These are phyloP conservation scores for Trissolcus japonicus DNA, from an alignment of 2,888 invertebrate genomes.

Conservation along the genomic window DNA sequence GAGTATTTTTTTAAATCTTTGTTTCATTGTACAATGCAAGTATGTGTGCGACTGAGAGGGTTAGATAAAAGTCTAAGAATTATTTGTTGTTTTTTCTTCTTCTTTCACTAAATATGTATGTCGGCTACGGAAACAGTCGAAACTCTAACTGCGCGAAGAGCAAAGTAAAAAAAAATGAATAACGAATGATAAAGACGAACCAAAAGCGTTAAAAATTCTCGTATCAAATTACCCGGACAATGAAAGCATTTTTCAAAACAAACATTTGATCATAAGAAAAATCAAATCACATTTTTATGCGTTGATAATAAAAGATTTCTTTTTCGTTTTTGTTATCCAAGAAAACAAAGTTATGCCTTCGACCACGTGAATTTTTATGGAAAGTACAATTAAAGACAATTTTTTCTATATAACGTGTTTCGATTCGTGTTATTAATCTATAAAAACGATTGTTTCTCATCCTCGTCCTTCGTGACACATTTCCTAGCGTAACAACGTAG, in stretches of 20 bases:
- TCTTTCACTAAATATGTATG: slow-evolving; percentile 61
- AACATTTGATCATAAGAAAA: too few species aligned
- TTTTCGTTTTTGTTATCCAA: not conserved
- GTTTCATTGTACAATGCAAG: slow-evolving; percentile 66
- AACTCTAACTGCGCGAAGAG: slow-evolving; percentile 59
- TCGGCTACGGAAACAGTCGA: slow-evolving; percentile 64
- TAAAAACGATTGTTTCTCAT: slow-evolving; percentile 26
- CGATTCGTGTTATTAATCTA: slow-evolving; percentile 34
- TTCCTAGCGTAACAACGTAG: slow-evolving; percentile 75
- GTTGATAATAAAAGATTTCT: not conserved
- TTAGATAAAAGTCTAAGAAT: slow-evolving; percentile 59
- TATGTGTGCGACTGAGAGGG: slow-evolving; percentile 65
- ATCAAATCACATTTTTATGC: too few species aligned
- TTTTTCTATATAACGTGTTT: slow-evolving; percentile 54
- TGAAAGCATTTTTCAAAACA: too few species aligned
- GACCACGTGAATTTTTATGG: slow-evolving; percentile 7
- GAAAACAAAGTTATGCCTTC: too few species aligned
- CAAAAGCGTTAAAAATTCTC: not conserved
- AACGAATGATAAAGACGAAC: slow-evolving; percentile 20
- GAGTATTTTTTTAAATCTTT: slow-evolving; percentile 61
- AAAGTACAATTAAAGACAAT: slow-evolving; percentile 8
- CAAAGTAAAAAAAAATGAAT: slow-evolving; percentile 26
- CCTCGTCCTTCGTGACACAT: slow-evolving; percentile 51
- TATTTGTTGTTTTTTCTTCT: slow-evolving; percentile 27
- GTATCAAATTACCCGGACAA: not conserved